Percentiles rank a stretch among this genome's conserved stretches.
Evolutionary conservation across 2,113 vertebrate genomes (phyloP).

Genomic region (Notarius quadriscutis): DNA sequence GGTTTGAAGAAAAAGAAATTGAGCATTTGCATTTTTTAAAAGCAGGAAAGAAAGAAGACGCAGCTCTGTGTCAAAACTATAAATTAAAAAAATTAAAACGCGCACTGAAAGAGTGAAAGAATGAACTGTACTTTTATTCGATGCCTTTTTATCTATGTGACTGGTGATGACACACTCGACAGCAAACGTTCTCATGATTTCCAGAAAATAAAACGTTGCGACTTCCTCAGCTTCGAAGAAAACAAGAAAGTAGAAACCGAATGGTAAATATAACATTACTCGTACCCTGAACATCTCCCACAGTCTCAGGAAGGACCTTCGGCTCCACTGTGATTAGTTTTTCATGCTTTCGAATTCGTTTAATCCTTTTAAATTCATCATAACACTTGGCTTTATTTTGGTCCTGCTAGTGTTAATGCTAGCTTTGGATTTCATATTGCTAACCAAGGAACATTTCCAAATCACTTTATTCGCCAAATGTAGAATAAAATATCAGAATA

Average conservation of each 20-base stretch:
- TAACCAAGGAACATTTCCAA: not conserved
- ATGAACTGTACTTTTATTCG: not conserved
- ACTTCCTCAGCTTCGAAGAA: slow-evolving; percentile 2
- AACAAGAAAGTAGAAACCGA: not conserved
- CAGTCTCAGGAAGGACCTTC: not conserved
- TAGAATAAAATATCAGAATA: too few species aligned
- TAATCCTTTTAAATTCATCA: not conserved
- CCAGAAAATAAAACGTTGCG: not conserved
- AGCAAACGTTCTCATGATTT: not conserved
- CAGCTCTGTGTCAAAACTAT: not conserved
- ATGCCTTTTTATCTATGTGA: not conserved
- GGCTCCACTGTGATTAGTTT: not conserved
- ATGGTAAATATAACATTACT: not conserved
- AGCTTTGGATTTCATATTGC: not conserved
- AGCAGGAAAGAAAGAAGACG: not conserved
- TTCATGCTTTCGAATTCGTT: not conserved
- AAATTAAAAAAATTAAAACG: too few species aligned
- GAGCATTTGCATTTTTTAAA: not conserved
- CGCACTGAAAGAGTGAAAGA: too few species aligned
- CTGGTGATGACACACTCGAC: not conserved
- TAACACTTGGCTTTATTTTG: not conserved
- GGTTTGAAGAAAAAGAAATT: not conserved
- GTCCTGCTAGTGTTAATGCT: not conserved
- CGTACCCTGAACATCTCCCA: not conserved
- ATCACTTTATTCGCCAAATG: too few species aligned